phyloP scores from a whole-genome alignment of 2,888 invertebrate genomes.

The Eudemis profundana region DNA sequence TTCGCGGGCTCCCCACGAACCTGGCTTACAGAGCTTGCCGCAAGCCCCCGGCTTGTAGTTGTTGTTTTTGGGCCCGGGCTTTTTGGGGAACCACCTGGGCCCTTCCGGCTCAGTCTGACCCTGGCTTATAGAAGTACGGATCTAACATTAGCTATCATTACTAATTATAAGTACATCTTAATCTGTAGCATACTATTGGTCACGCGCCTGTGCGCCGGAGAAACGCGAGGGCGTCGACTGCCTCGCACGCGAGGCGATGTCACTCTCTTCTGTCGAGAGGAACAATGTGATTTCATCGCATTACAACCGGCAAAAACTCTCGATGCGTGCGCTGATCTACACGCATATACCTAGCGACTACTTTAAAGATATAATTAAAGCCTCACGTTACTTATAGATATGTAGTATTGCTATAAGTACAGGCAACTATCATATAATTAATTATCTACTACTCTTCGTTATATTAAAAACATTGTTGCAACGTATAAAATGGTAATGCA shows the following conservation, averaged over 20 bases:
- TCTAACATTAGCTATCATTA: neutral
- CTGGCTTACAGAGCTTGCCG: no score
- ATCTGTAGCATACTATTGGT: slow-evolving; percentile 70
- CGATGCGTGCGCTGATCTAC: slow-evolving; percentile 51
- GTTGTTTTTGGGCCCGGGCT: no score
- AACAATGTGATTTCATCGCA: slow-evolving; percentile 74
- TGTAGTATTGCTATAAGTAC: neutral
- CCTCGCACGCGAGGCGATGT: slow-evolving; percentile 67
- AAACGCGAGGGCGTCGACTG: slow-evolving; percentile 76
- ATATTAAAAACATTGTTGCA: no score
- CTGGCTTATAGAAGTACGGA: no score
- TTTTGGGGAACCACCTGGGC: no score
- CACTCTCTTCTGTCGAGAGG: slow-evolving; percentile 74
- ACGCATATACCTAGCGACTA: slow-evolving; percentile 8
- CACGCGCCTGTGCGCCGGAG: slow-evolving; percentile 70
- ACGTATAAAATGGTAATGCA: no score
- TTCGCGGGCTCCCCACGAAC: no score
- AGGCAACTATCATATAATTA: no score
- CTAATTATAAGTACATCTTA: slow-evolving; percentile 49
- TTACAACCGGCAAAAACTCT: slow-evolving; percentile 53
- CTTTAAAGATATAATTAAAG: neutral
- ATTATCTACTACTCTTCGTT: no score
- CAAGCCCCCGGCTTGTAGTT: no score
- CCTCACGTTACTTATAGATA: neutral
- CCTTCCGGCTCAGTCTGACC: no score